Percentiles rank a stretch among this genome's conserved stretches.
Evolutionary conservation across 1,140 invertebrate genomes (phyloP).

Genomic region (Spodoptera frugiperda): DNA sequence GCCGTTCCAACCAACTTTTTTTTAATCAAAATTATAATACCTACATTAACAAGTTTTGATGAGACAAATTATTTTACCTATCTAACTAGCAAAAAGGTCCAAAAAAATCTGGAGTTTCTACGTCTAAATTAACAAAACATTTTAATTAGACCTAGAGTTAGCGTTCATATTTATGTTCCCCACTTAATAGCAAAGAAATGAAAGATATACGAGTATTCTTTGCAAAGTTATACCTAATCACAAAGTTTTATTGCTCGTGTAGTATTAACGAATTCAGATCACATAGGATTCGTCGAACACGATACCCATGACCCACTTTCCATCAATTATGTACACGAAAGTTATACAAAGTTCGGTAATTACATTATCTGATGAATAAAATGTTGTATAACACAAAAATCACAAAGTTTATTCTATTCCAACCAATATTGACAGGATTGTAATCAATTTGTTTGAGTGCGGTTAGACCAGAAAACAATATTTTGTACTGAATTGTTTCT

Average conservation of each 20-base stretch:
- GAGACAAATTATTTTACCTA: no score
- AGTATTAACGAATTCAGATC: slow-evolving; percentile 41
- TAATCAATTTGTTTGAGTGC: neutral
- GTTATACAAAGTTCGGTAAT: slow-evolving; percentile 42
- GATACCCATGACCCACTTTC: slow-evolving; percentile 32
- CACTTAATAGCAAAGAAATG: neutral
- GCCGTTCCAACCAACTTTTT: no score
- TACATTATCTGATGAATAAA: slow-evolving; percentile 39
- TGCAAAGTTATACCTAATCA: slow-evolving; percentile 15
- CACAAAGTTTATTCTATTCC: slow-evolving; percentile 1
- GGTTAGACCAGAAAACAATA: neutral
- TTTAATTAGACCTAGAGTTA: neutral
- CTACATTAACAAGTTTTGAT: no score
- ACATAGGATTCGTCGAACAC: slow-evolving; percentile 33
- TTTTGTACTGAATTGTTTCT: slow-evolving; percentile 5
- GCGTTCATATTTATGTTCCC: neutral
- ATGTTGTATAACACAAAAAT: slow-evolving; percentile 8
- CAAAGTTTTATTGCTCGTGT: slow-evolving; percentile 27
- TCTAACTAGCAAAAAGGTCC: no score
- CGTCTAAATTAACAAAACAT: neutral
- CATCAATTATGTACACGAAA: slow-evolving; percentile 40
- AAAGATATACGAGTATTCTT: slow-evolving; percentile 5
- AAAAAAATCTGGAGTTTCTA: neutral
- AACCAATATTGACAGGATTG: slow-evolving; percentile 1
- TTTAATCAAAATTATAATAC: no score